Conservation (phyloP, 2,797 vertebrate species). For the Pteronotus mesoamericanus region DNA sequence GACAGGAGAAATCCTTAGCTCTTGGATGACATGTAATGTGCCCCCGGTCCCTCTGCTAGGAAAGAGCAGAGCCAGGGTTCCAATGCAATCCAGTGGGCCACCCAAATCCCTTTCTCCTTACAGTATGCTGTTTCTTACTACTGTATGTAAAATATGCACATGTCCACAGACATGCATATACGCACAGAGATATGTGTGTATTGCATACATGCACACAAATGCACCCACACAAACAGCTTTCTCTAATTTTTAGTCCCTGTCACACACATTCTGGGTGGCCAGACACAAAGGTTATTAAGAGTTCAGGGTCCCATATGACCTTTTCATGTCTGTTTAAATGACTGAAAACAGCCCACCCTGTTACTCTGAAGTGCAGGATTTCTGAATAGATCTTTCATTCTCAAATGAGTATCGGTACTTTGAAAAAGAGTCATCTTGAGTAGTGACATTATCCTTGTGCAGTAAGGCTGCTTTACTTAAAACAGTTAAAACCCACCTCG, state of each 20-base stretch:
- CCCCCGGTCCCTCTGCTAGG: neutral
- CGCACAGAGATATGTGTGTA: too few relatives aligned
- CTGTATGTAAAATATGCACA: accelerated
- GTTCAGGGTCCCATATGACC: accelerated
- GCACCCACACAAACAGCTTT: neutral
- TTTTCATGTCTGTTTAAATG: neutral
- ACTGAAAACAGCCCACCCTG: neutral
- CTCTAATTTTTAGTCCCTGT: neutral
- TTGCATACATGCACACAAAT: too few relatives aligned
- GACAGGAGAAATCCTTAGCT: neutral
- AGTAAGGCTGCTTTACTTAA: neutral
- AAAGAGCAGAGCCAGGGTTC: neutral
- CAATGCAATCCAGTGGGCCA: accelerated
- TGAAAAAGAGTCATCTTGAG: neutral
- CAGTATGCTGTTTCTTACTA: accelerated
- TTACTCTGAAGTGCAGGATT: neutral
- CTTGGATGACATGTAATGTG: neutral
- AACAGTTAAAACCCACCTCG: neutral
- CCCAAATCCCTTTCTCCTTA: neutral
- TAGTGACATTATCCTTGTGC: accelerated
- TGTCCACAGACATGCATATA: neutral
- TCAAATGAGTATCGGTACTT: neutral
- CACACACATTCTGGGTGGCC: accelerated
- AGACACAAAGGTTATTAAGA: neutral
- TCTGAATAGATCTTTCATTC: neutral